Conservation (phyloP, 2,113 vertebrate genomes). For the Scophthalmus maximus region DNA sequence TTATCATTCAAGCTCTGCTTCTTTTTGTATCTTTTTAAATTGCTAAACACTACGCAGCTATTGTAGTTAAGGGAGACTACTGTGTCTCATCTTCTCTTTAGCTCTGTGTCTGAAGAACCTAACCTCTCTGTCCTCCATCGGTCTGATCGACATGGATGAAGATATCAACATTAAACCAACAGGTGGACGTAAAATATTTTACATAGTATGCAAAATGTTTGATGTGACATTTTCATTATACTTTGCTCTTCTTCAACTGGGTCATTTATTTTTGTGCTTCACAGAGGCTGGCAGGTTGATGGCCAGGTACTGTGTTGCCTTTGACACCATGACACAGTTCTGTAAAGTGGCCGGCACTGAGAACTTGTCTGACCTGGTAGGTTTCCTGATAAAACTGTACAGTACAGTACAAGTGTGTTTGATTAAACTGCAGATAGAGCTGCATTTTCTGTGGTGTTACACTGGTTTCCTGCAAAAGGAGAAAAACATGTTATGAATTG, state of each 20-base stretch:
- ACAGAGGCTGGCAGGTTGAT: slow-evolving; percentile 93
- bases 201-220: not conserved
- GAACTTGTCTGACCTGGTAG: slow-evolving; percentile 91
- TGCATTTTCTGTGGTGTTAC: not conserved
- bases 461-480: not conserved
- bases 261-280: slow-evolving; percentile 29
- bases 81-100: slow-evolving; percentile 58
- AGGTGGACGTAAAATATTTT: slow-evolving; percentile 77
- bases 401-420: too few species aligned
- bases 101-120: slow-evolving; percentile 96
- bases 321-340: slow-evolving; percentile 95
- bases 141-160: slow-evolving; percentile 93
- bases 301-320: slow-evolving; percentile 94
- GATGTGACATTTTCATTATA: too few species aligned
- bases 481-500: not conserved
- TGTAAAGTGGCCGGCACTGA: slow-evolving; percentile 87
- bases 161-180: slow-evolving; percentile 93
- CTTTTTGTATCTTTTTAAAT: not conserved
- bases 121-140: slow-evolving; percentile 90
- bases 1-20: not conserved
- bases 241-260: not conserved
- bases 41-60: not conserved
- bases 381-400: slow-evolving; percentile 12
- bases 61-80: not conserved
- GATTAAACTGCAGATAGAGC: not conserved